Percentiles rank a stretch among this genome's conserved stretches.
Conservation (phyloP, 2,888 invertebrate species). For the Andrena trimmerana region DNA sequence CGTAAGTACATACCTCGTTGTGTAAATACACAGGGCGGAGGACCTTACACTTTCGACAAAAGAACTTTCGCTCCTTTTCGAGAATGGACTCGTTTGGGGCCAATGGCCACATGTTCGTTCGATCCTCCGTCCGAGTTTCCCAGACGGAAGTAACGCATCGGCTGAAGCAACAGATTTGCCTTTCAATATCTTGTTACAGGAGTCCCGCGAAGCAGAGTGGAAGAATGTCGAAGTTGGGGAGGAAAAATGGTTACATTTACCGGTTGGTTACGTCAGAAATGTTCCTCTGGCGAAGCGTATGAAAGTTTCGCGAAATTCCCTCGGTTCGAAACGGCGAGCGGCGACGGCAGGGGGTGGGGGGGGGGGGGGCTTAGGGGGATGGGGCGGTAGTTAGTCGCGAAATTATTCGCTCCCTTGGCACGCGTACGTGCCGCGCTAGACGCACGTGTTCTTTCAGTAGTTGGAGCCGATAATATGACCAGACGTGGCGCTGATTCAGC, state of each 20-base stretch:
- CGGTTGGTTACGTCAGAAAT: slow-evolving; percentile 1
- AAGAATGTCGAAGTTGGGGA: too few relatives aligned
- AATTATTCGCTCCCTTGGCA: slow-evolving; percentile 42
- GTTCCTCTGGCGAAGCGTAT: not conserved
- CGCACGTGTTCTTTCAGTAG: slow-evolving; percentile 64
- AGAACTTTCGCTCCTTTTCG: not conserved
- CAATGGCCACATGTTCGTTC: not conserved
- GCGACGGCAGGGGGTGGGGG: too few relatives aligned
- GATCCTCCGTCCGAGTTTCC: too few relatives aligned
- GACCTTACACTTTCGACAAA: not conserved
- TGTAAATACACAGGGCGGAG: slow-evolving; percentile 11
- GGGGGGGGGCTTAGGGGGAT: too few relatives aligned
- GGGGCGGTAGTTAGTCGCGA: slow-evolving; percentile 23
- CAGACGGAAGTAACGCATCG: too few relatives aligned
- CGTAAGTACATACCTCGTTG: not conserved
- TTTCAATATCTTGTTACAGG: too few relatives aligned
- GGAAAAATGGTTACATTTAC: not conserved
- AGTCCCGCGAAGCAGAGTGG: too few relatives aligned
- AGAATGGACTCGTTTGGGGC: not conserved
- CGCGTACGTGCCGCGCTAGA: slow-evolving; percentile 58
- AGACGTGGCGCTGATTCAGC: slow-evolving; percentile 61
- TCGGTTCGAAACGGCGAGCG: not conserved
- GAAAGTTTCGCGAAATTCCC: slow-evolving; percentile 8
- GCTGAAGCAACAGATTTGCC: too few relatives aligned
- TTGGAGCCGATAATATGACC: slow-evolving; percentile 64